Evolutionary conservation across 2,888 invertebrate species (phyloP), one percentile per base, ranked within the genome.

Genomic region (Drosophila sordidula): DNA sequence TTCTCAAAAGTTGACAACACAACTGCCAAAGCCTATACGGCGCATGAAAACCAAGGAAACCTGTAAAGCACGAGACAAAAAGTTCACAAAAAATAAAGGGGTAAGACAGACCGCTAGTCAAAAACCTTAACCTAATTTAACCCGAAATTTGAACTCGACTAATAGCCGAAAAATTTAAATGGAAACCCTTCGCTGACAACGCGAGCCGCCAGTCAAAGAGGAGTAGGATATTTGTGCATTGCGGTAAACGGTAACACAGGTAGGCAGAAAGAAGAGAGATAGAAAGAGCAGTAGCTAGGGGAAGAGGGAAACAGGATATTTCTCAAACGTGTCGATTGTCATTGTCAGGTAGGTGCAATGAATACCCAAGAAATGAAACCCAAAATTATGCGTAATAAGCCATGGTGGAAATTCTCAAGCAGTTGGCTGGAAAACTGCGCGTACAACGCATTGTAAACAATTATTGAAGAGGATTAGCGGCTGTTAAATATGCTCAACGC

Each of bases 111-210:
- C 51, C 68, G 45, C 52, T 73, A 68, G 75, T 71, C 76, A 67
- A 54, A 18, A 63, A 82, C 66, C 70, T 58, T 63, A 52, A 62
- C 66, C 66, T 41, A 76, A 67, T 70, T 76, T 80, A 80, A 87
- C 87, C 70, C 67, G 68, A 80, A 83, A 76, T 46, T 36, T 77
- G 74, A 83, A 80, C 80, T 64, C 72, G 58, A 68, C 70, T 80
- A 87, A 87, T 87, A 87, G 67, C 75, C 78, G 63, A 72, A 80
- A 86, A 83, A 77, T 70, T 64, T 49, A 78, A 80, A 75, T 63
- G 41, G 51, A 77, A 80, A 56, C 74, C 70, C 56, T 75, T 58
- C 36, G 16, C 36, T 36, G 14, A 38, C 29, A 34, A 34, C 14
- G 12, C 34, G 25, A 49, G 50, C 32, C 51, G 49, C 3, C 44